A percentile compares a stretch with the other conserved stretches of the same genome.
Evolutionary conservation across 2,113 vertebrate species (phyloP).

Genomic region (Promerops cafer): DNA sequence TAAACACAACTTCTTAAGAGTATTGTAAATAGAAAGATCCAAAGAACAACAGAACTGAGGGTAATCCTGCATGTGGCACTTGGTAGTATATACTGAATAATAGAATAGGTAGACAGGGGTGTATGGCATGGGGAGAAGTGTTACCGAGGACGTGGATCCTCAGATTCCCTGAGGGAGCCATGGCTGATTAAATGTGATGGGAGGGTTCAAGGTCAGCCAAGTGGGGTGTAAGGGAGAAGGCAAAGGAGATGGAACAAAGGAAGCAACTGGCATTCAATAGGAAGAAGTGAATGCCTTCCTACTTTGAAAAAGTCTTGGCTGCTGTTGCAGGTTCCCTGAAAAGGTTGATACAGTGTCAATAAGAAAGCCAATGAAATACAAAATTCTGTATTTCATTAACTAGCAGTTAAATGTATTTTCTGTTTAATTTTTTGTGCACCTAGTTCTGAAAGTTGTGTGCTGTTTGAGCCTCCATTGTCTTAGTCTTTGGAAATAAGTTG

Average conservation of each 20-base stretch:
- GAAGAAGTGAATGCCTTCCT: not conserved
- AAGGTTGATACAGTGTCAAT: not conserved
- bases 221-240: not conserved
- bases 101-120: not conserved
- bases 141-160: not conserved
- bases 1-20: not conserved
- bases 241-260: not conserved
- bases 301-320: not conserved
- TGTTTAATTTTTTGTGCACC: not conserved
- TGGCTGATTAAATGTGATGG: not conserved
- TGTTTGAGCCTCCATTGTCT: rapidly evolving
- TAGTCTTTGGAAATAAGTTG: not conserved
- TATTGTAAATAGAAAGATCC: not conserved
- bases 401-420: not conserved
- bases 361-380: not conserved
- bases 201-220: not conserved
- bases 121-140: not conserved
- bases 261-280: not conserved
- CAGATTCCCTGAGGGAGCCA: not conserved
- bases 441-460: not conserved
- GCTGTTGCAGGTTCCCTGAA: not conserved
- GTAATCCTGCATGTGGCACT: not conserved
- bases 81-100: not conserved
- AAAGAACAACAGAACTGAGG: not conserved
- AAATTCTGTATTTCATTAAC: not conserved